These are phyloP conservation scores for Adelges cooleyi DNA, from an alignment of 1,140 invertebrate species.

Conservation along the genomic window DNA sequence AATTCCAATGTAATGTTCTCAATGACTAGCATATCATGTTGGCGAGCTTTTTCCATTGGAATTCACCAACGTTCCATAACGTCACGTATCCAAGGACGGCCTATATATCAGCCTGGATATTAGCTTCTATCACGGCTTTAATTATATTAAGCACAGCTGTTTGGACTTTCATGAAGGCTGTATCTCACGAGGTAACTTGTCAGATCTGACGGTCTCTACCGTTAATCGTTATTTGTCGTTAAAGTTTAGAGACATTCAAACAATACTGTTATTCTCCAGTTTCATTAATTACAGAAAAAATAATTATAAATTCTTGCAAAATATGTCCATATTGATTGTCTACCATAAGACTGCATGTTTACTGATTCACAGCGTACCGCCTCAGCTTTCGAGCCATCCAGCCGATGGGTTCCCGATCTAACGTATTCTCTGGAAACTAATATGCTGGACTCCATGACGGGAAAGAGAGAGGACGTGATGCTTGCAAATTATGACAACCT, in stretches of 20 bases:
- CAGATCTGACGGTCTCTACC: neutral
- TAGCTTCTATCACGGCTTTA: neutral
- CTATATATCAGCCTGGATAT: neutral
- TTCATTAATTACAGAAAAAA: neutral
- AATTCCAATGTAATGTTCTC: neutral
- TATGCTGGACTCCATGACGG: neutral
- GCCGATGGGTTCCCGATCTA: neutral
- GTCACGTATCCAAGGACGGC: neutral
- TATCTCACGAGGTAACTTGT: neutral
- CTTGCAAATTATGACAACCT: neutral
- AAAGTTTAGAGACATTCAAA: neutral
- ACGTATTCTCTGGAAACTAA: neutral
- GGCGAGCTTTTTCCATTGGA: neutral
- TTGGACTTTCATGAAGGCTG: neutral
- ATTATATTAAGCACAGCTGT: neutral
- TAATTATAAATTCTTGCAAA: neutral
- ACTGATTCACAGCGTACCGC: neutral
- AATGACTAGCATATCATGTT: neutral
- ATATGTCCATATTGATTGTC: neutral
- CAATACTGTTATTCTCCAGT: neutral
- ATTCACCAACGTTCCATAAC: neutral
- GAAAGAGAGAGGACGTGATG: neutral
- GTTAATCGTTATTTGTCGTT: neutral
- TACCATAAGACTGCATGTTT: neutral
- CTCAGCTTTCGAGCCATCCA: neutral